phyloP scores from a whole-genome alignment of 2,113 vertebrate species.

The Thamnophis sirtalis region DNA sequence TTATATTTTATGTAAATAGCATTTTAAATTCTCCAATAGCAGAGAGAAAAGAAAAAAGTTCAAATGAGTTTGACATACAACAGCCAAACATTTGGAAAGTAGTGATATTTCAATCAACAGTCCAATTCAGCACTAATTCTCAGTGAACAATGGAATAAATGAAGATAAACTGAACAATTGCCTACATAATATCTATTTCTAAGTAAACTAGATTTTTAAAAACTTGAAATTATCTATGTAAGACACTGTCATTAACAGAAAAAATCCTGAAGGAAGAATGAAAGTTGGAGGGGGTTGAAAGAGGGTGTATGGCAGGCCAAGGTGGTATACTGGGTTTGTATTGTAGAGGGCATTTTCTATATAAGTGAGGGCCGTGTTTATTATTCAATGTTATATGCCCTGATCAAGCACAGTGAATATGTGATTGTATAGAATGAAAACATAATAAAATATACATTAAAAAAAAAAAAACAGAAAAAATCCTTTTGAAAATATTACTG shows the following conservation, averaged over 20 bases:
- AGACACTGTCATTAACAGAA: neutral
- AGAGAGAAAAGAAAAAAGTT: neutral
- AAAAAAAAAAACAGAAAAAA: no score
- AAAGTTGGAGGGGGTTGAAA: no score
- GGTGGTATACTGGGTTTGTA: no score
- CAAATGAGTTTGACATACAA: neutral
- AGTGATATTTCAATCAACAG: neutral
- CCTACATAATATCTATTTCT: neutral
- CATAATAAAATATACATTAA: no score
- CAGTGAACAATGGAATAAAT: neutral
- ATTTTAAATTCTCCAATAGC: neutral
- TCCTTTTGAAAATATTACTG: neutral
- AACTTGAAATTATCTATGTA: neutral
- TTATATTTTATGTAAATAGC: neutral
- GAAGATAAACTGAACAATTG: neutral
- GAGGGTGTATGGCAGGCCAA: no score
- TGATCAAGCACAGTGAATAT: no score
- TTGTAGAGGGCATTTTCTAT: no score
- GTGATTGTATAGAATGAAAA: no score
- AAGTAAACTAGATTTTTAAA: neutral
- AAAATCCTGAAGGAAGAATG: no score
- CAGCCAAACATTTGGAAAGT: neutral
- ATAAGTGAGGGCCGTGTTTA: no score
- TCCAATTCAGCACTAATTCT: neutral
- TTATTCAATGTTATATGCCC: no score